Conservation (phyloP, 2,888 invertebrate species). For the Helicoverpa assulta region DNA sequence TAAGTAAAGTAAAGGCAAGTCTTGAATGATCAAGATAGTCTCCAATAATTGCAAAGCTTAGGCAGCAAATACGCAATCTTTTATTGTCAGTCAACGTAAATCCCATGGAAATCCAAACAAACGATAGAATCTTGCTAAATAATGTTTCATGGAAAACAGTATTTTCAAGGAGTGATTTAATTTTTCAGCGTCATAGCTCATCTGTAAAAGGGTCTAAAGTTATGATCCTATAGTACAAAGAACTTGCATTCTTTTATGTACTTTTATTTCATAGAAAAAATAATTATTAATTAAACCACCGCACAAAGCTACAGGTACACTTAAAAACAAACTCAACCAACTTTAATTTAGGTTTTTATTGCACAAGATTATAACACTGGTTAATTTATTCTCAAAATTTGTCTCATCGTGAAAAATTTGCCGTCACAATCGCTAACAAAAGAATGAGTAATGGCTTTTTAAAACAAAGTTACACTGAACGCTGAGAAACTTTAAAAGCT, state of each 20-base stretch:
- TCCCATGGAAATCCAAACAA: too few species aligned
- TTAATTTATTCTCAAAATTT: slow-evolving; percentile 89
- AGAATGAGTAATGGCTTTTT: slow-evolving; percentile 88
- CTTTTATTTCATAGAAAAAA: slow-evolving; percentile 8
- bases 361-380: slow-evolving; percentile 86
- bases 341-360: slow-evolving; percentile 74
- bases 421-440: slow-evolving; percentile 87
- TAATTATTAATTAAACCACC: slow-evolving; percentile 58
- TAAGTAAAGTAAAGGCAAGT: too few species aligned
- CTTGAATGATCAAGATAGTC: too few species aligned
- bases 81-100: too few species aligned
- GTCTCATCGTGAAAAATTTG: slow-evolving; percentile 89
- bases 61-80: too few species aligned
- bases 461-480: slow-evolving; percentile 87
- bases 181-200: slow-evolving; percentile 8
- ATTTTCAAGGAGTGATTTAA: too few species aligned
- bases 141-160: too few species aligned
- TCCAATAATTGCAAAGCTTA: too few species aligned
- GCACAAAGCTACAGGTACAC: slow-evolving; percentile 61
- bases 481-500: slow-evolving; percentile 82
- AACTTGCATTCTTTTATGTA: slow-evolving; percentile 26
- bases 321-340: slow-evolving; percentile 64
- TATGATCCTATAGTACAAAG: slow-evolving; percentile 10
- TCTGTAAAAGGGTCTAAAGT: slow-evolving; percentile 2
- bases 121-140: too few species aligned